Base-by-base conservation (phyloP, 2,888 invertebrate species). In the Ephialtes manifestator region DNA sequence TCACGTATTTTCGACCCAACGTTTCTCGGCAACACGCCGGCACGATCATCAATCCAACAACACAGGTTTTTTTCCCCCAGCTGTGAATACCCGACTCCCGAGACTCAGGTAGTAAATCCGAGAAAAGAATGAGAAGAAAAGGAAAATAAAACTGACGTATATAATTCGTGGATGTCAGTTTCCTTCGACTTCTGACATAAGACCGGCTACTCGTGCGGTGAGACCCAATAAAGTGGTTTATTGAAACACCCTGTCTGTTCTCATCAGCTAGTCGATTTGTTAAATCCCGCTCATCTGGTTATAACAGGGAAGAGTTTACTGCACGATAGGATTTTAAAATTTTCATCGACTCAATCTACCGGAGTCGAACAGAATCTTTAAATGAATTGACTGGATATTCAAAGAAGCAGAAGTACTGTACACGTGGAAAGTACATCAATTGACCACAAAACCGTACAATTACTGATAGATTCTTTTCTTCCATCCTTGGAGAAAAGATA, bases 71-170 rank as follows among this genome's bases (percentile, higher is more conserved):
- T 60, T 39, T n/a, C n/a, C 13, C 5, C 63, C 43, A 46, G 46
- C n/a, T 18, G 28, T 43, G 71, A 65, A 39, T 43, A 15, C 18
- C 60, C 20, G 39, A 13, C 20, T 60, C 58, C 58, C 15, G 20
- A 70, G 28, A 15, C 51, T 67, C 84, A 81, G 84, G 84, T 81
- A 81, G 77, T 77, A 78, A 67, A 81, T 39, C 60, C 51, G 20
- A 63, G 28, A 20, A 46, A 8, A 13, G 48, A 58, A 58, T 8
- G 53, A 68, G 43, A 53, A 48, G 28, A 75, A 39, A 39, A 24
- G 48, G 28, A 31, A 68, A 65, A 65, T 43, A 71, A 48, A 72
- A 31, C 31, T 77, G 65, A 65, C 65, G 80, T 43, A 51, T 48
- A 76, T 71, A 76, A 84, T 80, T 72, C 51, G 39, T 60, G 31